Base-by-base conservation (phyloP, 1,140 invertebrate species). In the Lordiphosa stackelbergi region DNA sequence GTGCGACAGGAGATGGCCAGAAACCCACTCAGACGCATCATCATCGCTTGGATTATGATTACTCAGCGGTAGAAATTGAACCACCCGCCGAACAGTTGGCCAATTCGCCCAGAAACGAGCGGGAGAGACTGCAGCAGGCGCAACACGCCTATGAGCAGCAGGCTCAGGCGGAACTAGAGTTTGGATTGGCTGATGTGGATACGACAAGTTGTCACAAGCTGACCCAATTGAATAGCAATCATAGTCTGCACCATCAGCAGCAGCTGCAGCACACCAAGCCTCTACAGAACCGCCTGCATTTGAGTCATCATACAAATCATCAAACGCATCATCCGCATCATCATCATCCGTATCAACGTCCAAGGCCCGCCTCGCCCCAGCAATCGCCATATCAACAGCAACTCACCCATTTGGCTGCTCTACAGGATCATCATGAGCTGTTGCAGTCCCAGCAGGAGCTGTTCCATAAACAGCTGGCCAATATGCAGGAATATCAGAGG, bases 121-220 rank as follows among this genome's bases (percentile, higher is more conserved):
- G 78, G 0, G 78, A 83, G 7, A 11, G 78, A 5, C 7, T 77
- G 60, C 77, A 83, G 19, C 77, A 83, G 64, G 77, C 73, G 1
- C 77, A 83, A 12, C 72, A 83, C n/a, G 68, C 77, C 3, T 81
- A 81, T 38, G 75, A 81, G 51, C 75, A 81, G 42, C 75, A 81
- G 47, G 59, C 75, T 0, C 75, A 81, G 43, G 75, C 75, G 0
- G 75, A 81, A 8, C 41, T 83, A 10, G 75, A 81, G 8, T 83
- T 83, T 12, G 77, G 77, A 0, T 10, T 83, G 36, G 72, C 68
- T 13, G 78, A 83, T 37, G 73, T 83, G 41, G 75, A 77, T 35
- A 66, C 68, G 5, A 66, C 43, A 7, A 75, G 55, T 49, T 72
- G 63, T 37, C 38, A 74, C 19, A 77, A 66, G n/a, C 22, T 77